Conservation (phyloP, 2,888 invertebrate species). For the Pardosa pseudoannulata region DNA sequence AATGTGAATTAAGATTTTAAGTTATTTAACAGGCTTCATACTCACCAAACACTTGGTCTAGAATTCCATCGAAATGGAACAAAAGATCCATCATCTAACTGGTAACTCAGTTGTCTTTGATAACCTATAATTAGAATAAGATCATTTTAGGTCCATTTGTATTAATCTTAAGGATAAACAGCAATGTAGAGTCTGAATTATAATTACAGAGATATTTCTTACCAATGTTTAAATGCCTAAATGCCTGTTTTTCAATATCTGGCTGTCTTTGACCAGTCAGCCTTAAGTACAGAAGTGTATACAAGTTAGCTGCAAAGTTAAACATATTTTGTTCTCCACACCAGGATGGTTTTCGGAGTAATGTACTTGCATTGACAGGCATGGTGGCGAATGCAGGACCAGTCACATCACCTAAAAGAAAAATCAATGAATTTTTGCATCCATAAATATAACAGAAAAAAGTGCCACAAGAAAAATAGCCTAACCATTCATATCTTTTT, state of each 20-base stretch:
- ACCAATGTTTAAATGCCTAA: slow-evolving; percentile 88
- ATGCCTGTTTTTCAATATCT: slow-evolving; percentile 87
- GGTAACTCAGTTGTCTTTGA: slow-evolving; percentile 92
- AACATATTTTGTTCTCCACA: slow-evolving; percentile 95
- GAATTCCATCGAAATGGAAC: slow-evolving; percentile 84
- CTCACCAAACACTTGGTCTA: slow-evolving; percentile 87
- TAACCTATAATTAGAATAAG: too few species aligned
- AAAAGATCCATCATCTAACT: slow-evolving; percentile 93
- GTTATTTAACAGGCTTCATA: too few species aligned
- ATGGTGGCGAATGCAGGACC: slow-evolving; percentile 90
- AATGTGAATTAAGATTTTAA: too few species aligned
- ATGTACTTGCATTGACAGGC: slow-evolving; percentile 77
- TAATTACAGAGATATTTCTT: slow-evolving; percentile 1
- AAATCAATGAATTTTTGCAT: too few species aligned
- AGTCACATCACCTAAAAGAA: slow-evolving; percentile 94
- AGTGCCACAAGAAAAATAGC: too few species aligned
- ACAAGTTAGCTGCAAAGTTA: slow-evolving; percentile 95
- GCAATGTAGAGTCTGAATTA: too few species aligned
- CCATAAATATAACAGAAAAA: too few species aligned
- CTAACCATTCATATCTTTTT: too few species aligned
- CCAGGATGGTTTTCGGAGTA: slow-evolving; percentile 78
- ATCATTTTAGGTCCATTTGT: too few species aligned
- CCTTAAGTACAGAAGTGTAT: slow-evolving; percentile 93
- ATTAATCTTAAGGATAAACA: too few species aligned
- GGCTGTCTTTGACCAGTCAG: slow-evolving; percentile 91